Conservation (phyloP, 2,888 invertebrate genomes). For the Drosophila imparisetae region DNA sequence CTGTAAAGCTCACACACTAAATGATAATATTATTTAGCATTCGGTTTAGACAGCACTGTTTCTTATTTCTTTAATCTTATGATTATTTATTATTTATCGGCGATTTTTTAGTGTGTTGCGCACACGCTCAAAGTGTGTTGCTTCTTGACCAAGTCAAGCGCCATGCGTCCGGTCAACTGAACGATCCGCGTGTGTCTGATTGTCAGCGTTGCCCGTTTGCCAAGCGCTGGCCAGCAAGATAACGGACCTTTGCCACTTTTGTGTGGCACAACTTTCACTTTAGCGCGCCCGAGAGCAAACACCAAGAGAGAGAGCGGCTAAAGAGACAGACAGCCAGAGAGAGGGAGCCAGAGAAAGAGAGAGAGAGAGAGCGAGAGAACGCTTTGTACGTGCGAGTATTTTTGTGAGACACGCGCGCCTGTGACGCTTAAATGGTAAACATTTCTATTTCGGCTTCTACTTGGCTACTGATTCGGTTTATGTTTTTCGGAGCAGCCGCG, state of each 20-base stretch:
- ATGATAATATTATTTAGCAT: slow-evolving; percentile 4
- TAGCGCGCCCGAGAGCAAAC: slow-evolving; percentile 64
- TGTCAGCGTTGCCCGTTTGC: slow-evolving; percentile 59
- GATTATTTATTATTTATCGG: slow-evolving; percentile 25
- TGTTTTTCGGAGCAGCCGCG: slow-evolving; percentile 23
- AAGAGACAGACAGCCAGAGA: slow-evolving; percentile 16
- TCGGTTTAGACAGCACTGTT: slow-evolving; percentile 22
- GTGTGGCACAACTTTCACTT: slow-evolving; percentile 82
- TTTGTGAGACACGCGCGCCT: slow-evolving; percentile 45
- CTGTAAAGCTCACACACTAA: slow-evolving; percentile 38
- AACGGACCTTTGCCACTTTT: slow-evolving; percentile 82
- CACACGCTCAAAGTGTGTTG: slow-evolving; percentile 39
- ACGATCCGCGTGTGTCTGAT: slow-evolving; percentile 82
- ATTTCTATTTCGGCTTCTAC: slow-evolving; percentile 74
- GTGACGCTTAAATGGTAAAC: slow-evolving; percentile 77
- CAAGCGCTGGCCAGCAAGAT: slow-evolving; percentile 79
- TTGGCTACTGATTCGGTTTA: slow-evolving; percentile 48
- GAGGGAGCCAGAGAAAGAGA: slow-evolving; percentile 16
- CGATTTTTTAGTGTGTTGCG: slow-evolving; percentile 45
- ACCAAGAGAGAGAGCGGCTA: slow-evolving; percentile 2
- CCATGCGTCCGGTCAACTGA: slow-evolving; percentile 80
- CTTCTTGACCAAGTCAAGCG: slow-evolving; percentile 50
- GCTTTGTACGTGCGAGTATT: slow-evolving; percentile 71
- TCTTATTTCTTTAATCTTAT: slow-evolving; percentile 1
- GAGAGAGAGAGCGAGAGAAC: slow-evolving; percentile 7